Conservation (phyloP, 2,888 invertebrate species). For the Phyto melanocephala region DNA sequence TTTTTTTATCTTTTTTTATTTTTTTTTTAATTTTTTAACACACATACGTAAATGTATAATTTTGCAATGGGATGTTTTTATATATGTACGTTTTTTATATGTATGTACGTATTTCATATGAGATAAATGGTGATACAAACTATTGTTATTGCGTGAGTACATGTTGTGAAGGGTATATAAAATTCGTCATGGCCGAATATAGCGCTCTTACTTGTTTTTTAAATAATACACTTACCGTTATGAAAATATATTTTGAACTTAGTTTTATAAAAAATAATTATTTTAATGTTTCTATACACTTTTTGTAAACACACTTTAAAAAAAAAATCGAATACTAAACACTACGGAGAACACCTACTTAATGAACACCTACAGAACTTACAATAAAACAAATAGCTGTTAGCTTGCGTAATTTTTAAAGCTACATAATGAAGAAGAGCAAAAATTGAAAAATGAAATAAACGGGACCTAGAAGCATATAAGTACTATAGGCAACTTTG, state of each 20-base stretch:
- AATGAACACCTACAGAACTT: background rate
- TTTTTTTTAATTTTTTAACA: no score
- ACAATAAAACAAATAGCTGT: background rate
- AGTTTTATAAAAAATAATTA: background rate
- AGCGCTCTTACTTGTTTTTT: background rate
- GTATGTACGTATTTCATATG: no score
- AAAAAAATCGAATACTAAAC: background rate
- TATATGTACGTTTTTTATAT: no score
- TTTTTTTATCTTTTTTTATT: no score
- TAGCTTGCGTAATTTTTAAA: background rate
- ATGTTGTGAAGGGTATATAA: no score
- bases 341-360: background rate
- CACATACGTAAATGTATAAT: no score
- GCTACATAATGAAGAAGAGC: background rate
- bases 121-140: no score
- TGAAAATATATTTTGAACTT: background rate
- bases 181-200: no score
- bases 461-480: background rate
- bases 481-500: background rate
- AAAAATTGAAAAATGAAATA: background rate
- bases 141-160: no score
- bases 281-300: background rate
- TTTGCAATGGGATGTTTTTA: no score
- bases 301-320: background rate
- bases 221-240: background rate